phyloP scores from a whole-genome alignment of 1,140 invertebrate genomes.

The Sycobia sp. region DNA sequence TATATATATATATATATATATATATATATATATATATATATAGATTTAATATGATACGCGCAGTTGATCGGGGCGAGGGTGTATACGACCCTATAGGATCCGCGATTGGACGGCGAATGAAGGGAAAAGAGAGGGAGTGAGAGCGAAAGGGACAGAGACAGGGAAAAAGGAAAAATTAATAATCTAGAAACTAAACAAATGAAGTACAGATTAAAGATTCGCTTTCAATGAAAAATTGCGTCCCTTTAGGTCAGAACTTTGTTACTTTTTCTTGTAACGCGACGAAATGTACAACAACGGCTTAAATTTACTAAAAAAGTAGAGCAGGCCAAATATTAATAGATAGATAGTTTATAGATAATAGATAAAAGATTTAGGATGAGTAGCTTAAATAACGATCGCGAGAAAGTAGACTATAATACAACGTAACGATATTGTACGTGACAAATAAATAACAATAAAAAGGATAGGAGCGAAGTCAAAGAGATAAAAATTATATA shows the following conservation, averaged over 20 bases:
- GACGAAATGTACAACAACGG: slow-evolving; percentile 28
- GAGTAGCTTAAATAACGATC: slow-evolving; percentile 25
- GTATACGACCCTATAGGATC: neutral
- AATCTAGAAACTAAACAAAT: no score
- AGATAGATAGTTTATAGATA: neutral
- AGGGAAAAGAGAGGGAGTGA: no score
- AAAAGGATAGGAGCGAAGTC: neutral
- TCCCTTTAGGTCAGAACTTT: no score
- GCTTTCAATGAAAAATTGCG: no score
- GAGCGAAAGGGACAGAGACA: no score
- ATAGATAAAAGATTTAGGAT: neutral
- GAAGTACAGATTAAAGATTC: no score
- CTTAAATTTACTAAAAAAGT: neutral
- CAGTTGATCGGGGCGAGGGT: slow-evolving; percentile 11
- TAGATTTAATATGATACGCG: slow-evolving; percentile 28
- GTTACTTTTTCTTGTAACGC: slow-evolving; percentile 5
- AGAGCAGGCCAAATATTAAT: no score
- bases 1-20: slow-evolving; percentile 27
- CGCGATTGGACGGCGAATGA: slow-evolving; percentile 18
- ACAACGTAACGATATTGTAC: slow-evolving; percentile 25
- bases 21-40: slow-evolving; percentile 8
- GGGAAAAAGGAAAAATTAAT: slow-evolving; percentile 14
- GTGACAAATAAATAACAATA: slow-evolving; percentile 32
- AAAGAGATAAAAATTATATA: neutral
- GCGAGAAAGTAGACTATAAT: slow-evolving; percentile 31